A percentile compares a stretch with the other conserved stretches of the same genome.
These are phyloP conservation scores for Apamea crenata DNA, from an alignment of 2,888 invertebrate species.

Conservation along the genomic window DNA sequence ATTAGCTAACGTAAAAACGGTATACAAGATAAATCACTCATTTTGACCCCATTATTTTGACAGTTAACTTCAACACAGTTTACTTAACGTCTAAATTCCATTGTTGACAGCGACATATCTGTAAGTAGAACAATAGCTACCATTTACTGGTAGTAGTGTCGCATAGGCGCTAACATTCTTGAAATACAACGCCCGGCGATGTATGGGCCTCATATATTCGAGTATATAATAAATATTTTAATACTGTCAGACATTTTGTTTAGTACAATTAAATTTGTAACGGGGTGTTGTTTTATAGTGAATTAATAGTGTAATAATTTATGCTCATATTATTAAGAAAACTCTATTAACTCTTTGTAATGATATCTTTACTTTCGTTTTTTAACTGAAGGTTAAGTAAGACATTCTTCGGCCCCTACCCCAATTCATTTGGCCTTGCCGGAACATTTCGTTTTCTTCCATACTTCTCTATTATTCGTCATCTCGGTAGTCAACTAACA, in stretches of 20 bases:
- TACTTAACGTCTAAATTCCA: conserved; percentile 8
- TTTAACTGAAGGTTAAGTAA: too few relatives aligned
- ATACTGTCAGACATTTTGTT: neutral
- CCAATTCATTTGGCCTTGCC: neutral
- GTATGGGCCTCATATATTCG: conserved; percentile 25
- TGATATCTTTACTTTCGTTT: too few relatives aligned
- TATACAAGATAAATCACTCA: neutral
- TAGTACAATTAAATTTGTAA: neutral
- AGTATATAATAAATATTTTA: conserved; percentile 11
- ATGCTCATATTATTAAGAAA: neutral
- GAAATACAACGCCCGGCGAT: conserved; percentile 58
- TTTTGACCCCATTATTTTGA: neutral
- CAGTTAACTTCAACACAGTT: neutral
- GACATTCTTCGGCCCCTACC: too few relatives aligned
- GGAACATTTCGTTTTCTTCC: neutral
- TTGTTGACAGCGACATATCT: conserved; percentile 41
- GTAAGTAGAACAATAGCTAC: conserved; percentile 67
- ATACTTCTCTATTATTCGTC: neutral
- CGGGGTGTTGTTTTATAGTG: neutral
- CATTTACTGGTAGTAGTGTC: conserved; percentile 55
- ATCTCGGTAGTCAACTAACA: neutral
- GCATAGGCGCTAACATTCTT: conserved; percentile 69
- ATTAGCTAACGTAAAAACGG: neutral
- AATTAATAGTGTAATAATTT: neutral
- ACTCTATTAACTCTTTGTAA: too few relatives aligned